These are phyloP conservation scores for Nasonia vitripennis DNA, from an alignment of 1,140 invertebrate genomes.

Conservation along the genomic window DNA sequence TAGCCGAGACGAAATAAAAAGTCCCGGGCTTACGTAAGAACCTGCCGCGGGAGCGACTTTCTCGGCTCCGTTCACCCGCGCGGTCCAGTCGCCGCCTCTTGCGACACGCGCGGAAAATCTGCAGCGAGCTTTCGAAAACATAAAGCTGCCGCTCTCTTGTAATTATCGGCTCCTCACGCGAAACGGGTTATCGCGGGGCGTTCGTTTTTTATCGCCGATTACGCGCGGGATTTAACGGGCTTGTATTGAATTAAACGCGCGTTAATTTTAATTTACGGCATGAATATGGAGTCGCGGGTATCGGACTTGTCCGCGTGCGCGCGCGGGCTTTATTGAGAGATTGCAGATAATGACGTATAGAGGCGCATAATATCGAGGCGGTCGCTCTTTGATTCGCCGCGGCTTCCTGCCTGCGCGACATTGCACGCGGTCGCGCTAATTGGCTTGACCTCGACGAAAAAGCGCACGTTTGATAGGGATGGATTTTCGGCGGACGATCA, in stretches of 20 bases:
- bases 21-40: slow-evolving; percentile 9
- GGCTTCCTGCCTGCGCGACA: no score
- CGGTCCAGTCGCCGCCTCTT: background rate
- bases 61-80: background rate
- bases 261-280: slow-evolving; percentile 28
- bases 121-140: background rate
- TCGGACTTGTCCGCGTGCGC: no score
- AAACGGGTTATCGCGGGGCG: background rate
- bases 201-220: slow-evolving; percentile 8
- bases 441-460: no score
- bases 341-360: background rate
- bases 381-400: background rate
- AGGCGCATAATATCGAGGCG: no score
- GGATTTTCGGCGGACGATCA: no score
- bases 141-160: background rate
- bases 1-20: background rate
- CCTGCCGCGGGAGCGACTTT: background rate
- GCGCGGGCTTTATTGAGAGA: background rate
- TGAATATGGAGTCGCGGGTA: background rate
- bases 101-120: background rate
- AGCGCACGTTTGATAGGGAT: no score
- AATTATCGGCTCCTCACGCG: background rate
- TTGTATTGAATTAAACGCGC: background rate
- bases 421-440: no score
- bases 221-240: background rate